Evolutionary conservation across 2,888 invertebrate species (phyloP), one percentile per base, ranked within the genome.

Genomic region (Scaptomyza cyrtandrae): DNA sequence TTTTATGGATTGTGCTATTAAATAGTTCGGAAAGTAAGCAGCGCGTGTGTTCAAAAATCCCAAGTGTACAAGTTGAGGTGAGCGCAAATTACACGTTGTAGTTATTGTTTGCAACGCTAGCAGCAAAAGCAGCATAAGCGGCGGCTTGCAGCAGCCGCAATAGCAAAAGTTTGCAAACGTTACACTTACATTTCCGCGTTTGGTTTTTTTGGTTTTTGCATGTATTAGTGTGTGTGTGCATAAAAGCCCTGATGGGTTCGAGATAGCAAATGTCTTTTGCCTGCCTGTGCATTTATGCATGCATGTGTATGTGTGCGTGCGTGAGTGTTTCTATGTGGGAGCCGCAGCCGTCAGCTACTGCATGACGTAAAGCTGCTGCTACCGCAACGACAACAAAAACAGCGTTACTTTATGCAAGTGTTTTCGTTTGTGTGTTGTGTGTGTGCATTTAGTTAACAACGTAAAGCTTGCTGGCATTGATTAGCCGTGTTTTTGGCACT

Each of bases 321-420:
- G 64, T 65, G 46, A 14, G 46, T 46, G 46, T 66, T 59, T 75
- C 56, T 76, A 64, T 76, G 76, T 76, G 76, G 77, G 80, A 80
- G 76, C 76, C 80, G 56, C 75, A 75, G 75, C 75, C 79, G 69
- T 68, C 60, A 68, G 78, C 61, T 52, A 64, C 50, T 84, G 88
- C 88, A 83, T 83, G 83, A 89, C 83, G 83, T 83, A 83, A 83
- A 83, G 75, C 82, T 67, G 66, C 70, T 61, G 64, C 48, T 62
- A 56, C 71, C 63, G 53, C 58, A 55, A 62, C 39, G 14, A 14
- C 54, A 63, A 58, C 43, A 69, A 50, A 54, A 67, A 57, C 39
- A 67, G 45, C 74, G 78, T 68, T 68, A 67, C 78, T 70, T 58
- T 52, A 58, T 52, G 43, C 50, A 52, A 52, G 56, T 52, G 43